Evolutionary conservation across 1,140 invertebrate genomes (phyloP).

Genomic region (Venturia canescens): DNA sequence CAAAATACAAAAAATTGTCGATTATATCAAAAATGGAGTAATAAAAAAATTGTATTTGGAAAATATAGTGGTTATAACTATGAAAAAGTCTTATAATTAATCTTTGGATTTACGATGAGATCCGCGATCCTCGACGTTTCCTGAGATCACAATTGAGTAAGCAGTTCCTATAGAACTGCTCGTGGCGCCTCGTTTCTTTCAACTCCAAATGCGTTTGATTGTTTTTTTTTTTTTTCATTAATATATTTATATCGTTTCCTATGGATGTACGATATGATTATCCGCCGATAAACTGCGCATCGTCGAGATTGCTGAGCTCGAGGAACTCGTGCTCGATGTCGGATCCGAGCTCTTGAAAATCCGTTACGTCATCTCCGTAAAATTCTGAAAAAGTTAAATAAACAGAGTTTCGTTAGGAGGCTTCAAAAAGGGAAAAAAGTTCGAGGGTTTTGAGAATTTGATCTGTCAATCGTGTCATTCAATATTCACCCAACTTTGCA

Average conservation of each 20-base stretch:
- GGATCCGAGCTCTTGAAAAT: conserved; percentile 72
- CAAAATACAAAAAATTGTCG: conserved; percentile 57
- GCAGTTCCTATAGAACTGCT: conserved; percentile 10
- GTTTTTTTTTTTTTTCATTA: neutral
- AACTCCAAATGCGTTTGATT: no score
- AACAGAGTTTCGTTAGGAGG: neutral
- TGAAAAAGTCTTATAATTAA: conserved; percentile 47
- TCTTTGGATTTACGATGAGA: conserved; percentile 52
- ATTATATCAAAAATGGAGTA: conserved; percentile 38
- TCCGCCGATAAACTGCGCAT: conserved; percentile 71
- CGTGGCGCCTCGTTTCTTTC: neutral
- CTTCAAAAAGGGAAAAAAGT: no score
- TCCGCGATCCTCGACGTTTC: conserved; percentile 8
- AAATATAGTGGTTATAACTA: neutral
- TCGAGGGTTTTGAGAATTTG: no score
- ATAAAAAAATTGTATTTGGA: conserved; percentile 32
- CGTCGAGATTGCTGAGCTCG: conserved; percentile 70
- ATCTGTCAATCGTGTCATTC: no score
- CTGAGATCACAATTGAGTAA: conserved; percentile 45
- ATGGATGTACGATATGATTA: conserved; percentile 46
- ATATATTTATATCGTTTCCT: neutral
- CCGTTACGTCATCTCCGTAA: conserved; percentile 62
- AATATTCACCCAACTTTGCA: no score
- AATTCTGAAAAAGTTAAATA: conserved; percentile 65
- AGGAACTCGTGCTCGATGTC: conserved; percentile 74